phyloP scores from a whole-genome alignment of 2,888 invertebrate genomes.

The Drymonia ruficornis region DNA sequence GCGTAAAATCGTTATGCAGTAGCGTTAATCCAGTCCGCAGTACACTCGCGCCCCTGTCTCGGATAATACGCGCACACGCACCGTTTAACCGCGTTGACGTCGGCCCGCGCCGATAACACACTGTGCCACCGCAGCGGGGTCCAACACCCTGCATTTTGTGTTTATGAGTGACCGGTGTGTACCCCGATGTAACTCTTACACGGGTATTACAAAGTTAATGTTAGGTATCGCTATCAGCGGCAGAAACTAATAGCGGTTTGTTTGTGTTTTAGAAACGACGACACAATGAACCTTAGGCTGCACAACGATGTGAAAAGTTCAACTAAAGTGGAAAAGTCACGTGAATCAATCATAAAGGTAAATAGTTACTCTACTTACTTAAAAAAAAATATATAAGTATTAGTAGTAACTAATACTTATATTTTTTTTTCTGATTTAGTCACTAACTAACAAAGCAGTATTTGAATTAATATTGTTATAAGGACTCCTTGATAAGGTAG shows the following conservation, averaged over 20 bases:
- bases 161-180: constrained; percentile 63
- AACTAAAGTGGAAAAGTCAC: constrained; percentile 50
- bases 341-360: constrained; percentile 69
- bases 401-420: too few species aligned
- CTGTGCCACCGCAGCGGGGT: constrained; percentile 8
- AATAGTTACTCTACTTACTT: not conserved
- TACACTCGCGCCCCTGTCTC: constrained; percentile 53
- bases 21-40: constrained; percentile 62
- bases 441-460: too few species aligned
- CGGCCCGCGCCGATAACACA: not conserved
- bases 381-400: too few species aligned
- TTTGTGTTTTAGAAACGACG: constrained; percentile 47
- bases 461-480: too few species aligned
- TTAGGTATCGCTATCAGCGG: not conserved
- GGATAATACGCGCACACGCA: constrained; percentile 59
- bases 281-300: constrained; percentile 73
- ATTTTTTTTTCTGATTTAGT: too few species aligned
- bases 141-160: constrained; percentile 19
- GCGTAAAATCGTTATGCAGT: constrained; percentile 70
- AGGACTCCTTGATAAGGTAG: too few species aligned
- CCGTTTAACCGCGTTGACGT: constrained; percentile 11
- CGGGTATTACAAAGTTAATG: not conserved
- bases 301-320: constrained; percentile 70
- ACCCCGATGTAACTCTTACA: not conserved
- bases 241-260: constrained; percentile 16